Evolutionary conservation across 2,113 vertebrate species (phyloP).

Genomic region (Talpa occidentalis): DNA sequence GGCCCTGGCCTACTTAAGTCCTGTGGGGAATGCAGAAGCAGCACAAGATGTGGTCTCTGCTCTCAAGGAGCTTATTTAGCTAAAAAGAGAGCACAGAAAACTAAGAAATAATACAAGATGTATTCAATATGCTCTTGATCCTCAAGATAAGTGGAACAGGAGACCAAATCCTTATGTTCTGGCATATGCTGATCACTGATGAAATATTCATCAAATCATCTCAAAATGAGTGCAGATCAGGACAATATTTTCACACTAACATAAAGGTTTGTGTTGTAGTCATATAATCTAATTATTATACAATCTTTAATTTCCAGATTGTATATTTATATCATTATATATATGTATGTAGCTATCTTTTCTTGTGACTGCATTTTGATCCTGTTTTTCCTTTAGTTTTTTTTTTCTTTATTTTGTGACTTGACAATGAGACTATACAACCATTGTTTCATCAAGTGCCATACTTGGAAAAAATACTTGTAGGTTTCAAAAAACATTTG

Average conservation of each 20-base stretch:
- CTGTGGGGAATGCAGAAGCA: background rate
- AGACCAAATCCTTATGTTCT: conserved; percentile 39
- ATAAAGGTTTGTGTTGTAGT: background rate
- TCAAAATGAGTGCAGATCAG: conserved; percentile 44
- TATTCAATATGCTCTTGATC: conserved; percentile 25
- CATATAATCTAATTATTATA: background rate
- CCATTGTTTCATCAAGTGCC: background rate
- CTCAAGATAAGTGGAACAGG: background rate
- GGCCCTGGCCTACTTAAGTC: conserved; percentile 33
- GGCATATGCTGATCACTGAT: conserved; percentile 16
- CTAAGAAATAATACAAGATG: conserved; percentile 1
- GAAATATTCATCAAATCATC: conserved; percentile 42
- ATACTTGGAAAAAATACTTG: background rate
- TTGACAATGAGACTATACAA: background rate
- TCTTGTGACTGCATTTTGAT: conserved; percentile 21
- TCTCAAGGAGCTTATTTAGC: conserved; percentile 50
- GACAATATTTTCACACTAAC: conserved; percentile 1
- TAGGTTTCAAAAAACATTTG: background rate
- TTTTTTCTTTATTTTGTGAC: conserved; percentile 26
- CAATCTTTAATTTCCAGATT: background rate
- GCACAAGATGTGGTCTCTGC: background rate
- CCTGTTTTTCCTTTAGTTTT: background rate
- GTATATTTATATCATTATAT: background rate
- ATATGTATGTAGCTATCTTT: background rate
- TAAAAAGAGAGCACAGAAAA: conserved; percentile 25